Conservation (phyloP, 2,113 vertebrate genomes). For the Anolis carolinensis region DNA sequence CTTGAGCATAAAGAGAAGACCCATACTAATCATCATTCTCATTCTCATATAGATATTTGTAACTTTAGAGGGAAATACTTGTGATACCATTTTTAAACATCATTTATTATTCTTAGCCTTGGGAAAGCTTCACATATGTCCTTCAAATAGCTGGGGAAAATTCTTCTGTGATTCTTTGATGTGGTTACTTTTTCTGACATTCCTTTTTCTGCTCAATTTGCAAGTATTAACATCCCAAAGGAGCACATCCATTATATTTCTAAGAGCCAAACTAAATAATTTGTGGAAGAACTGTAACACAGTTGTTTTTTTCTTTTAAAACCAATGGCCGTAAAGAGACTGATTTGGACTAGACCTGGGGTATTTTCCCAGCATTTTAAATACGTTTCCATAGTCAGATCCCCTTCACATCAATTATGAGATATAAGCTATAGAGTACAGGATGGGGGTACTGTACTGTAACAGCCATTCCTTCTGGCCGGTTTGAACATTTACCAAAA, state of each 20-base stretch:
- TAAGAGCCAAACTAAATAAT: not conserved
- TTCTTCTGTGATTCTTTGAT: no score
- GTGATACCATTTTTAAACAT: not conserved
- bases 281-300: no score
- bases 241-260: not conserved
- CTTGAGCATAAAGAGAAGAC: not conserved
- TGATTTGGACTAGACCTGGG: no score
- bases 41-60: not conserved
- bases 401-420: no score
- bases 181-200: not conserved
- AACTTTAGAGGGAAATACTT: not conserved
- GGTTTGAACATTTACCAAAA: no score
- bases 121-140: not conserved
- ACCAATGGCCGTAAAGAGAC: no score
- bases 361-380: no score
- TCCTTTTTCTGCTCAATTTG: not conserved
- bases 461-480: no score
- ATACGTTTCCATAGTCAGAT: no score
- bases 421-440: no score
- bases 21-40: not conserved
- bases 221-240: not conserved
- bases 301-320: no score
- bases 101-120: not conserved
- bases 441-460: no score
- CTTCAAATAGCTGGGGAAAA: not conserved